Evolutionary conservation across 2,888 invertebrate species (phyloP).

Genomic region (Diadegma fenestrale): DNA sequence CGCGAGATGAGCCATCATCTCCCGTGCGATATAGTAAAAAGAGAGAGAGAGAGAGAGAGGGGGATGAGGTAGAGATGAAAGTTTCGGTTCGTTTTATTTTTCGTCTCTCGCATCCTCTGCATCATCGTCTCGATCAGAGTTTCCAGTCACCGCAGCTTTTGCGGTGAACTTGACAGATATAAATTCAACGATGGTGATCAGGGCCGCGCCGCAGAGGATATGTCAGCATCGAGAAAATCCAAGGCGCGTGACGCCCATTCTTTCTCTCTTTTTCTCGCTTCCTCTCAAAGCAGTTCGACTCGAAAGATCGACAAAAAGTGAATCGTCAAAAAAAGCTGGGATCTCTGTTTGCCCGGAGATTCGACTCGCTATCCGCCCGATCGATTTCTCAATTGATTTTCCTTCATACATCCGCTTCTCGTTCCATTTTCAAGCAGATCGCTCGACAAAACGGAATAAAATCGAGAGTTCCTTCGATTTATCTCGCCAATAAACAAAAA

Average conservation of each 20-base stretch:
- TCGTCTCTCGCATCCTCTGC: conserved; percentile 30
- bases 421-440: not conserved
- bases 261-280: conserved; percentile 6
- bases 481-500: conserved; percentile 8
- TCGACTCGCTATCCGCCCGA: conserved; percentile 55
- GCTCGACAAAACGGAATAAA: conserved; percentile 15
- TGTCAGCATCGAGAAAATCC: conserved; percentile 44
- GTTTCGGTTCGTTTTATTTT: conserved; percentile 36
- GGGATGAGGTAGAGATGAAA: conserved; percentile 32
- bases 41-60: conserved; percentile 40
- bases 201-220: conserved; percentile 20
- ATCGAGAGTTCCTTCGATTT: conserved; percentile 21
- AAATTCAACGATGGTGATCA: conserved; percentile 49
- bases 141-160: conserved; percentile 42
- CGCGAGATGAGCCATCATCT: conserved; percentile 43
- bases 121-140: conserved; percentile 49
- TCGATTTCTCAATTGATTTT: conserved; percentile 54
- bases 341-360: conserved; percentile 53
- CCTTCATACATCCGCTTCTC: conserved; percentile 18
- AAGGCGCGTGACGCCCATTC: conserved; percentile 45
- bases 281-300: not conserved
- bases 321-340: conserved; percentile 2
- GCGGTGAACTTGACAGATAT: conserved; percentile 49
- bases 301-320: conserved; percentile 41
- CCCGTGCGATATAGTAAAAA: conserved; percentile 25